Evolutionary conservation across 2,113 vertebrate genomes (phyloP), one percentile per base, ranked within the genome.

Genomic region (Bufo gargarizans): DNA sequence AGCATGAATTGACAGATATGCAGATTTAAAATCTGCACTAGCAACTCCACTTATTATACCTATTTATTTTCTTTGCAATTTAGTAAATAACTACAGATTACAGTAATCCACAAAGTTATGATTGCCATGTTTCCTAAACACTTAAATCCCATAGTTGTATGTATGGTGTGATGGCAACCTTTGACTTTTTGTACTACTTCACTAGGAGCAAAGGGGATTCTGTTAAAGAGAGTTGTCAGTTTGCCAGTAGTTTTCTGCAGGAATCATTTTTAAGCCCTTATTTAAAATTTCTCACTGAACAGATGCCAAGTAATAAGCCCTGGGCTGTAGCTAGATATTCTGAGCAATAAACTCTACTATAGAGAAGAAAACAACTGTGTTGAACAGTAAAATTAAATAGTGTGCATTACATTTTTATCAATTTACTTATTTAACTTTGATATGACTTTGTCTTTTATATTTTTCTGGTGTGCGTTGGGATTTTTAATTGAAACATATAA

Each of bases 211-310:
- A 56, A 56, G 22, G 77, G 77, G 12, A 77, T 80, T 80, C 53
- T 58, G 77, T 33, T 78, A 78, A 78, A 78, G 50, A 78, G 77
- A 80, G n/a, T 59, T 80, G 77, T 80, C 77, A 58, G 12, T 80
- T 22, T 80, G 77, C 55, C 77, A 80, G 77, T 33, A 58, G 53
- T 80, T 58, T 58, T 80, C 77, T 43, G 13, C 55, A 80, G n/a
- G 77, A 80, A 56, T 78, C 53, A 58, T 80, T 80, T 80, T 80
- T 58, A 80, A 80, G 77, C 12, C 22, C 77, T 80, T 80, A 80
- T 80, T 80, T 80, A 58, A 80, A 78, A 33, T 80, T 80, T 80
- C 77, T 58, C 7, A 80, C 55, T 80, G 77, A 78, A 78, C 50
- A 78, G 77, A 78, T 78, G 77, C 50, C 49, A 78, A 78, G 77